These are phyloP conservation scores for Nothura maculosa DNA, from an alignment of 2,797 vertebrate species.

Conservation along the genomic window DNA sequence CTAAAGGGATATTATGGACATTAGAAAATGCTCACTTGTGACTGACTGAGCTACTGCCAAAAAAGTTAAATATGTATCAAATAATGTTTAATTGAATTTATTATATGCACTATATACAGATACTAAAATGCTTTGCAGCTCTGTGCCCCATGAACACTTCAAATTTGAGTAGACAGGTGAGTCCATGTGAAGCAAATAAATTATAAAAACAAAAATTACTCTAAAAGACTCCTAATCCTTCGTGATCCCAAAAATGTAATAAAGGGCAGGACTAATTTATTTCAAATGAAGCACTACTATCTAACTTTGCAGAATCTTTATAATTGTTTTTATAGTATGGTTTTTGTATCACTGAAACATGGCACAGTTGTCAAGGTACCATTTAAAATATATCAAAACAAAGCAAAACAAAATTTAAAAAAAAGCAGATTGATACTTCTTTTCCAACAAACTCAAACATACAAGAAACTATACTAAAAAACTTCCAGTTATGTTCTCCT, in stretches of 20 bases:
- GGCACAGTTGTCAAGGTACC: slow-evolving; percentile 74
- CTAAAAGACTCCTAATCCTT: slow-evolving; percentile 73
- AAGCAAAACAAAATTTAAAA: background rate
- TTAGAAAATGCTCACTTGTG: slow-evolving; percentile 84
- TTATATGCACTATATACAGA: slow-evolving; percentile 90
- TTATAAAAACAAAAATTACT: slow-evolving; percentile 79
- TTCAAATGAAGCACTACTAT: slow-evolving; percentile 70
- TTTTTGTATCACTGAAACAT: slow-evolving; percentile 70
- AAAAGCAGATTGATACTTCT: slow-evolving; percentile 41
- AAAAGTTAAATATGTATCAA: slow-evolving; percentile 88
- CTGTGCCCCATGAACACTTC: slow-evolving; percentile 80
- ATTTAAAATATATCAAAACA: slow-evolving; percentile 51
- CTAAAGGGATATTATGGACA: slow-evolving; percentile 84
- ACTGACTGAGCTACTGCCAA: slow-evolving; percentile 84
- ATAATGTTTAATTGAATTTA: slow-evolving; percentile 89
- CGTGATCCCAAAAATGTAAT: slow-evolving; percentile 48
- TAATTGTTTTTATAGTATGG: slow-evolving; percentile 55
- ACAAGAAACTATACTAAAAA: slow-evolving; percentile 70
- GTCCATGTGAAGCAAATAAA: slow-evolving; percentile 82
- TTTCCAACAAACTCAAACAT: slow-evolving; percentile 61
- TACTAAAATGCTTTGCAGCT: slow-evolving; percentile 84
- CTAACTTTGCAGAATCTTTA: slow-evolving; percentile 55
- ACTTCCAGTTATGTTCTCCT: slow-evolving; percentile 60
- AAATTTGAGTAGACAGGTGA: slow-evolving; percentile 79
- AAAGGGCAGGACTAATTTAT: slow-evolving; percentile 62